Evolutionary conservation across 2,113 vertebrate species (phyloP), one percentile per base, ranked within the genome.

Genomic region (Perca fluviatilis): DNA sequence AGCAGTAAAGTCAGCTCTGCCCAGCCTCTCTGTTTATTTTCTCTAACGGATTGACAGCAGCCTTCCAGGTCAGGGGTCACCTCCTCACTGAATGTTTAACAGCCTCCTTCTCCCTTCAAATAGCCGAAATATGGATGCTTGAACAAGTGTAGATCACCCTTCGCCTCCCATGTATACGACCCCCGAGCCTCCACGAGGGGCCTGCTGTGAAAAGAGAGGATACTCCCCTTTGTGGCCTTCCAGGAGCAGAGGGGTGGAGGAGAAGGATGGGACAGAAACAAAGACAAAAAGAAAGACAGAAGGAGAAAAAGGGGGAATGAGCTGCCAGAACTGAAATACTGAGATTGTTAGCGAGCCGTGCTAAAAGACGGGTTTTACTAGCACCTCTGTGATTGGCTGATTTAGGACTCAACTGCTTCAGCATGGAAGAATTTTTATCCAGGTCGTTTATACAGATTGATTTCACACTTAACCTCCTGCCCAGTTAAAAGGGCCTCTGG

Each of bases 371-470:
- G 87, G 67, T 89, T 92, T 92, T 87, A 93, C 76, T 85, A 79
- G 88, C 80, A 3, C 78, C 86, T 84, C 83, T 89, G 74, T 90
- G 91, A 90, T 93, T 89, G 93, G 88, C 69, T 92, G 87, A 92
- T 94, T 94, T 88, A 93, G 70, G 75, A 58, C 58, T 72, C 46
- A 0, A 33, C 0, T 8, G 8, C 73, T 65, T 30, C 46, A 23
- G 67, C 19, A 8, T 72, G 81, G 74, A 69, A 81, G 83, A 84
- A 79, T 82, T 87, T 94, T 89, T 88, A 94, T 93, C 85, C 67
- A 0, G 80, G 85, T 91, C 65, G 46, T 95, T 95, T 92, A 95
- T 94, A 90, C 63, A 19, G 83, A 95, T 95, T 95, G 95, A 96
- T 96, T 93, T 94, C 91, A 91, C 93, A 94, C 89, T 94, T 92